These are phyloP conservation scores for Montipora capricornis DNA, from an alignment of 64 coral and sea anemone genomes.

Conservation along the genomic window DNA sequence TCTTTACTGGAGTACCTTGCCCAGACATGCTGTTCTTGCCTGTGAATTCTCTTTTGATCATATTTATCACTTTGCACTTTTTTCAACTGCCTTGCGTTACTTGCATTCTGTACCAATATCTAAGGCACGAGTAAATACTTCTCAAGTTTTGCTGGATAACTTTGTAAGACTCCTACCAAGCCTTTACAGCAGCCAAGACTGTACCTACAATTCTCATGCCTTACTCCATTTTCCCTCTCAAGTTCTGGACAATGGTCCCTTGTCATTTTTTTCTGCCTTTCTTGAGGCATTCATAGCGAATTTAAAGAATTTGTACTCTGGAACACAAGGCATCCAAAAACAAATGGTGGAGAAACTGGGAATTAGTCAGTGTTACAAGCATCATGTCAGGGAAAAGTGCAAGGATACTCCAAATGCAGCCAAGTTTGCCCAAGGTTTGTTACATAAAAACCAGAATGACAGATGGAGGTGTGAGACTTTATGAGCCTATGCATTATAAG, in stretches of 20 bases:
- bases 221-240: constrained; percentile 71
- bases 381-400: neutral
- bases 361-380: constrained; percentile 27
- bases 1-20: constrained; percentile 56
- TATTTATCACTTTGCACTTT: constrained; percentile 79
- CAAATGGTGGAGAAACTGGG: constrained; percentile 70
- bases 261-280: constrained; percentile 41
- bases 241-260: constrained; percentile 71
- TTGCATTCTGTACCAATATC: constrained; percentile 55
- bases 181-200: constrained; percentile 34
- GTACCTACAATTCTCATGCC: constrained; percentile 74
- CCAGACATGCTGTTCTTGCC: constrained; percentile 25
- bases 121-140: constrained; percentile 53
- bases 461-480: neutral
- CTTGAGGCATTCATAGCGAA: constrained; percentile 81
- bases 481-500: neutral
- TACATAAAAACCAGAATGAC: too few relatives aligned
- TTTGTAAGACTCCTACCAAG: constrained; percentile 61
- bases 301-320: constrained; percentile 20
- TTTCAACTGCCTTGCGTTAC: constrained; percentile 61
- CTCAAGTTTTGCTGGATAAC: constrained; percentile 60
- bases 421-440: too few relatives aligned
- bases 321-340: constrained; percentile 59
- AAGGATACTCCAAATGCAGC: too few relatives aligned
- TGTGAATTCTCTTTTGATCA: neutral